Percentiles rank a stretch among this genome's conserved stretches.
phyloP scores from a whole-genome alignment of 2,888 invertebrate genomes.

The Carabus problematicus region DNA sequence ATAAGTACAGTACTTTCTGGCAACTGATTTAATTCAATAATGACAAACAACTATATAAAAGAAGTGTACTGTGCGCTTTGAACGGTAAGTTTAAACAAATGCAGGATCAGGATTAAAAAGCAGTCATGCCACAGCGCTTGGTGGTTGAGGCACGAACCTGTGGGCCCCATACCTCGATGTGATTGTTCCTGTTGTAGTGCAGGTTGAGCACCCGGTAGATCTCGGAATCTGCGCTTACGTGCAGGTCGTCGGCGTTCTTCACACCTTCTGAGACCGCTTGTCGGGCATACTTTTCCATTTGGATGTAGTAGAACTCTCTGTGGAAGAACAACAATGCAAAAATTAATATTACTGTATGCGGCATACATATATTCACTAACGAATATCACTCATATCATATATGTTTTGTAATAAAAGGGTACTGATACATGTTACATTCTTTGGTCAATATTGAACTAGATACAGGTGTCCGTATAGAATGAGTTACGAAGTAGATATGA shows the following conservation, averaged over 20 bases:
- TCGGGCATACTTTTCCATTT: constrained; percentile 99
- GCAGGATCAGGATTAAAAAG: constrained; percentile 25
- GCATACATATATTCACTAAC: neutral
- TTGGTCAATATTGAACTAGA: constrained; percentile 29
- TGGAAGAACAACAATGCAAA: constrained; percentile 53
- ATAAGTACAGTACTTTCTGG: too few relatives aligned
- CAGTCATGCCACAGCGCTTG: constrained; percentile 41
- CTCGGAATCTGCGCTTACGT: constrained; percentile 95
- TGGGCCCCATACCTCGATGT: constrained; percentile 86
- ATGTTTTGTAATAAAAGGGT: constrained; percentile 13
- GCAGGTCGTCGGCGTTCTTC: constrained; percentile 90
- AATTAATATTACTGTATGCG: neutral
- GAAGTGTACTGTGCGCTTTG: neutral
- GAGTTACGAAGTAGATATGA: constrained; percentile 8
- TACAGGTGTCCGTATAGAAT: constrained; percentile 35
- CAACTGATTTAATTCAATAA: too few relatives aligned
- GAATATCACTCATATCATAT: too few relatives aligned
- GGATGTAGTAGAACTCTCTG: constrained; percentile 99
- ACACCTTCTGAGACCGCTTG: constrained; percentile 97
- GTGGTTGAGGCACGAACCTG: constrained; percentile 65
- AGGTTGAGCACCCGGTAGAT: constrained; percentile 97
- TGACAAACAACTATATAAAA: too few relatives aligned
- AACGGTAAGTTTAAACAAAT: constrained; percentile 2
- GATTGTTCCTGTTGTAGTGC: constrained; percentile 97
- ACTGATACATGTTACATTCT: constrained; percentile 26